Evolutionary conservation across 2,888 invertebrate genomes (phyloP).

Genomic region (Nemoura dubitans): DNA sequence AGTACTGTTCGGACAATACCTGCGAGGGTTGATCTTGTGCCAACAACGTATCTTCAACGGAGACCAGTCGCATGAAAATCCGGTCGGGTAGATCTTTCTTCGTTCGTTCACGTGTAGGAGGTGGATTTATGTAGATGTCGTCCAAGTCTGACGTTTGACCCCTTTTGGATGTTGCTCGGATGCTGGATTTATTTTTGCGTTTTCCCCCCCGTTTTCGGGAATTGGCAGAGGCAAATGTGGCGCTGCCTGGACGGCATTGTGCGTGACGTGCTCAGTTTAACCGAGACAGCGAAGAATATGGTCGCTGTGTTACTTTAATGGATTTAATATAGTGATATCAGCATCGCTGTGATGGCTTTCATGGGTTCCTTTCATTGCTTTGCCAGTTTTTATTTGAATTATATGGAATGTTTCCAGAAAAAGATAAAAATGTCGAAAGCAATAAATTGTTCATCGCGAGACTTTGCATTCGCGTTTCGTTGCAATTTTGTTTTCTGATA

Average conservation of each 20-base stretch:
- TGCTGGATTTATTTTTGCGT: not conserved
- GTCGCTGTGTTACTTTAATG: not conserved
- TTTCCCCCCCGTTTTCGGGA: not conserved
- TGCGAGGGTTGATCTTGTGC: not conserved
- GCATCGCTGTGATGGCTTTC: not conserved
- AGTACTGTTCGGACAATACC: not conserved
- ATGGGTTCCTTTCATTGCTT: too few relatives aligned
- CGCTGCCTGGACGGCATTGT: not conserved
- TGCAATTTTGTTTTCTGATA: not conserved
- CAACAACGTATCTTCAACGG: not conserved
- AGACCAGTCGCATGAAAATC: too few relatives aligned
- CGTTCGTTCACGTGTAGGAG: too few relatives aligned
- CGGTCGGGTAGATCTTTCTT: too few relatives aligned
- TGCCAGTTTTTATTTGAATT: too few relatives aligned
- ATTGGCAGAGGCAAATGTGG: not conserved
- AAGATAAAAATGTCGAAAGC: not conserved
- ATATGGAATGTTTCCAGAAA: not conserved
- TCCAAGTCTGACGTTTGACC: not conserved
- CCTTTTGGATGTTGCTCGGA: not conserved
- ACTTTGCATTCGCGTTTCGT: not conserved
- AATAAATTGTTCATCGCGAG: not conserved
- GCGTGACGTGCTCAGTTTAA: not conserved
- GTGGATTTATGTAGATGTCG: not conserved
- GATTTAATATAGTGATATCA: not conserved
- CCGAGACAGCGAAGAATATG: not conserved